Base-by-base conservation (phyloP, 1,140 invertebrate genomes). In the Pectinophora gossypiella region DNA sequence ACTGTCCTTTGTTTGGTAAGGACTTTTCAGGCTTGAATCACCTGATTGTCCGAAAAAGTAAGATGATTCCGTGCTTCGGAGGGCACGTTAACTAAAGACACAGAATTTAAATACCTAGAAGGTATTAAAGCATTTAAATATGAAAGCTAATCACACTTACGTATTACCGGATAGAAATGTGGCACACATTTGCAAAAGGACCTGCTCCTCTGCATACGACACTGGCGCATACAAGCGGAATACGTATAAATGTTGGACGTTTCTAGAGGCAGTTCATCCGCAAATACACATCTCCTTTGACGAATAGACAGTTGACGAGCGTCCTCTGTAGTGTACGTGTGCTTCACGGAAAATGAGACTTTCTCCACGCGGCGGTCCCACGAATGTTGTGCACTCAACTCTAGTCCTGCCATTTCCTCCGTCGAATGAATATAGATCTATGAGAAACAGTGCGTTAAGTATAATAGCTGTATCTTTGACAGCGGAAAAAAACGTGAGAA, bases 291-390 rank as follows among this genome's bases (percentile, higher is more conserved):
- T 36, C 91, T 90, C 35, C 93, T 72, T 65, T 94, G 92, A 7
- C 87, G 88, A 5, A 93, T 90, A 1, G 90, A 90, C 9, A 94
- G 73, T 59, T 94, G 92, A 0, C 89, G 85, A 0, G 92, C 91
- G 64, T 93, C 91, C 35, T 90, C 89, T 1, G 92, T 93, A 0
- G 92, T 94, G 62, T 94, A 93, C 1, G 93, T 94, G 61, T 93
- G 90, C 76, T 92, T 93, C 19, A 92, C 90, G 0, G 91, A 91
- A 61, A 94, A 93, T 0, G 89, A 88, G 5, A 93, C 89, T 59
- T 89, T 90, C 20, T 90, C 88, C n/a, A 92, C 88, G 45, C 89
- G 87, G 12, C 78, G 82, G 13, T 91, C 89, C 92, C 92, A 94
- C n/a, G 91, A 82, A 54, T 92, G 91, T 57, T 93, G 92, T 0